These are phyloP conservation scores for Melanotus villosus DNA, from an alignment of 2,888 invertebrate species.

Conservation along the genomic window DNA sequence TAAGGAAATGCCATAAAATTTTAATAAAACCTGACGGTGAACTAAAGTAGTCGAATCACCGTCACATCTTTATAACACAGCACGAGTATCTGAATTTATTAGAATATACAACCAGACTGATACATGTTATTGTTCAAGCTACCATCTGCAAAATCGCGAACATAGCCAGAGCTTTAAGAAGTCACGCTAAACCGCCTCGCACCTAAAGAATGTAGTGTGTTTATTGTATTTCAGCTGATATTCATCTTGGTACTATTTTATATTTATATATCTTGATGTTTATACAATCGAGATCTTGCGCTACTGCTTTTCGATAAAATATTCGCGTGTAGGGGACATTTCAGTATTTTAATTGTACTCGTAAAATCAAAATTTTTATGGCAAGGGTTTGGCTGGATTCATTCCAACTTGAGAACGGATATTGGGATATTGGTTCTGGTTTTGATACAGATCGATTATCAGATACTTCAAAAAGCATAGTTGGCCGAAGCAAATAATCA, in stretches of 20 bases:
- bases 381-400: no score
- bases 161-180: slow-evolving; percentile 51
- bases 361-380: no score
- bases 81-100: slow-evolving; percentile 29
- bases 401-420: no score
- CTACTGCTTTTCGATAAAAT: slow-evolving; percentile 28
- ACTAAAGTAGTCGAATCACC: background rate
- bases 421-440: no score
- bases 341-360: no score
- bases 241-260: slow-evolving; percentile 51
- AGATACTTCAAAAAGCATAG: no score
- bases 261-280: slow-evolving; percentile 52
- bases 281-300: slow-evolving; percentile 38
- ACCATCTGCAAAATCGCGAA: slow-evolving; percentile 55
- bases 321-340: background rate
- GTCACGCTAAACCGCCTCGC: slow-evolving; percentile 54
- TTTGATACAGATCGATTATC: no score
- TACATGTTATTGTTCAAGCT: slow-evolving; percentile 58
- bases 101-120: slow-evolving; percentile 34
- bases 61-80: slow-evolving; percentile 32
- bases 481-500: no score
- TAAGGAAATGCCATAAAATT: no score
- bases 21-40: no score
- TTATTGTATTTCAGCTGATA: slow-evolving; percentile 54
- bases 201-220: slow-evolving; percentile 55